Base-by-base conservation (phyloP, 23 tunicate genomes). In the Clavelina lepadiformis region DNA sequence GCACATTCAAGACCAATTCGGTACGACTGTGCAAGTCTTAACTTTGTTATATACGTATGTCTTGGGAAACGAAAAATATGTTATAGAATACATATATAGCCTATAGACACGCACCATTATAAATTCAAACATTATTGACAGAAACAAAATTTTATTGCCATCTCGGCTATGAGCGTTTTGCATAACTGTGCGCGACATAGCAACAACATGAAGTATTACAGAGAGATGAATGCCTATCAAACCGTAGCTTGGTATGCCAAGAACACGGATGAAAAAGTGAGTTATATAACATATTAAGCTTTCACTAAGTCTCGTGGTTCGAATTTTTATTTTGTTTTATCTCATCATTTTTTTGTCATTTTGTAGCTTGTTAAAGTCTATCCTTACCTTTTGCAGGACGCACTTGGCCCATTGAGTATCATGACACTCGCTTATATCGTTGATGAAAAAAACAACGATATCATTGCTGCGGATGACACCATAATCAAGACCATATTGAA, bases 381-480 rank as follows among this genome's bases (percentile, higher is more conserved):
- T 11, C 22, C 31, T 58, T 5, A 38, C n/a, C 52, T 68, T 5
- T 44, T 11, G 23, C 6, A 13, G 69, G 41, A 73, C 31, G 63
- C 23, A 2, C 41, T 60, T 28, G 63, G 53, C 38, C 74, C 61
- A 1, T 15, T 77, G 21, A 77, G 83, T 58, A 49, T 57, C 3
- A 44, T 83, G 46, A 69, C 83, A 0, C 46, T 85, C 29, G 84
- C 94, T 4, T 47, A 60, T 32, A 56, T 85, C 3, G 78, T 77
- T 27, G 92, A 76, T 2, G 92, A 83, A 69, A 53, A 76, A 58
- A 34, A 76, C 56, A 83, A 83, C 46, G 74, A 83, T 38, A 26
- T 75, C 56, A 83, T 83, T 15, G 33, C 67, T 1, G 72, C 83
- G 2, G 72, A 83, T 30, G 70, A 50, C 46, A 28, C 65, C 1